phyloP scores from a whole-genome alignment of 2,113 vertebrate genomes.

The Rattus rattus region DNA sequence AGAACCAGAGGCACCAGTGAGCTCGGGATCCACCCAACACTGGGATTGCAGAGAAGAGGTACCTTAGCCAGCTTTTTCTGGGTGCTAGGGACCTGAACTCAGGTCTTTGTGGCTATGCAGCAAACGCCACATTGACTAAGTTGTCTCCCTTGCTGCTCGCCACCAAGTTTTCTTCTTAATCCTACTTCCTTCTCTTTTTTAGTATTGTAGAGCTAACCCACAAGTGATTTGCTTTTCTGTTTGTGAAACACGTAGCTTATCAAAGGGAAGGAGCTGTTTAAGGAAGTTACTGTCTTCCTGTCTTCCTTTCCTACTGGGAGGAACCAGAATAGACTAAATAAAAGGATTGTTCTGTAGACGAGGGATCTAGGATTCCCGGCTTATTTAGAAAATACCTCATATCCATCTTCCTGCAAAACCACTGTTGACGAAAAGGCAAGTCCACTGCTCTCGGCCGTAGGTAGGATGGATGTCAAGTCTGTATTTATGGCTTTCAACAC shows the following conservation, averaged over 20 bases:
- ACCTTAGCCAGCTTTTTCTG: neutral
- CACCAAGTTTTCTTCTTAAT: neutral
- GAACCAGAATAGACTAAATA: slow-evolving; percentile 77
- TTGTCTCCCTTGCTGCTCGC: neutral
- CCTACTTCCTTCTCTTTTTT: slow-evolving; percentile 27
- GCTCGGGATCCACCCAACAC: too few relatives aligned
- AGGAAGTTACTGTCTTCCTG: slow-evolving; percentile 72
- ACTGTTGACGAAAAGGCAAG: neutral
- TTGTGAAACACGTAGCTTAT: slow-evolving; percentile 11
- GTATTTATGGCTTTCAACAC: neutral
- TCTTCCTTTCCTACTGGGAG: slow-evolving; percentile 71
- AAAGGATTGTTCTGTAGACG: neutral
- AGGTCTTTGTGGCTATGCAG: neutral
- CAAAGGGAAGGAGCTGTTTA: slow-evolving; percentile 64
- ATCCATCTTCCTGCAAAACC: neutral
- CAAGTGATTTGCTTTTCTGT: slow-evolving; percentile 43
- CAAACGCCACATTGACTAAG: neutral
- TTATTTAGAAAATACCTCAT: slow-evolving; percentile 44
- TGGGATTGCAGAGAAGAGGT: neutral
- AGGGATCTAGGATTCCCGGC: slow-evolving; percentile 7
- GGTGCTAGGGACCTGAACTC: neutral
- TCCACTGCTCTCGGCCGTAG: neutral
- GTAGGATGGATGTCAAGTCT: neutral
- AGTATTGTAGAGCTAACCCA: slow-evolving; percentile 5
- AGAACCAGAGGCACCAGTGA: neutral